Conservation (phyloP, 2,113 vertebrate genomes). For the Sturnus vulgaris region DNA sequence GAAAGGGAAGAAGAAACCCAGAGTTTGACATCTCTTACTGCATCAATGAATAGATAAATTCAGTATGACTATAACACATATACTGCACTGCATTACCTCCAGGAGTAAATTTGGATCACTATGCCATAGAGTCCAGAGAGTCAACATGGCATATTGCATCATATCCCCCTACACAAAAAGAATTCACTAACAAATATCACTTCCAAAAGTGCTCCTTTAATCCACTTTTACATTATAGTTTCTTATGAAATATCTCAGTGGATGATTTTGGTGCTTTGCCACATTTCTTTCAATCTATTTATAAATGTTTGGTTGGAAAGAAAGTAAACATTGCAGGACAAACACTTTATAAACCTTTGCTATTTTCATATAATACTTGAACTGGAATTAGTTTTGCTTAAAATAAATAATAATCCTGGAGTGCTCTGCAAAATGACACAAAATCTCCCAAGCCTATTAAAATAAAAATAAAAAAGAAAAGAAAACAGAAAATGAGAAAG, state of each 20-base stretch:
- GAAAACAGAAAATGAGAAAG: neutral
- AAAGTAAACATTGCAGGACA: slow-evolving; percentile 1
- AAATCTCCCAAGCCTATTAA: neutral
- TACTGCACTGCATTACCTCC: neutral
- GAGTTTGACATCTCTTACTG: neutral
- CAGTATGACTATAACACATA: neutral
- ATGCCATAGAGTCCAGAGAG: neutral
- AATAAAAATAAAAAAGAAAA: neutral
- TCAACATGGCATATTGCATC: slow-evolving; percentile 47
- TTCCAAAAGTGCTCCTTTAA: slow-evolving; percentile 36
- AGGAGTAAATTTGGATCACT: slow-evolving; percentile 27
- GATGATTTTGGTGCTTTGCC: slow-evolving; percentile 1
- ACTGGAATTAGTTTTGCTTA: neutral
- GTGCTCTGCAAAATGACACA: neutral
- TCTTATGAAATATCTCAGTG: slow-evolving; percentile 40
- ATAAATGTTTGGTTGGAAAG: slow-evolving; percentile 28
- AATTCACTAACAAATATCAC: slow-evolving; percentile 6
- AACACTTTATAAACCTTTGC: slow-evolving; percentile 17
- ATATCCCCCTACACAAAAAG: neutral
- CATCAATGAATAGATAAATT: neutral
- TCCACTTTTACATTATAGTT: slow-evolving; percentile 44
- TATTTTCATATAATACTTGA: slow-evolving; percentile 10
- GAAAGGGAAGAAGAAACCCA: neutral
- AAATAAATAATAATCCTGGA: neutral
- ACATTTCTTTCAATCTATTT: slow-evolving; percentile 42